Percentiles rank a stretch among this genome's conserved stretches.
Conservation (phyloP, 92 coral and sea anemone species). For the Zoanthus sansibaricus region DNA sequence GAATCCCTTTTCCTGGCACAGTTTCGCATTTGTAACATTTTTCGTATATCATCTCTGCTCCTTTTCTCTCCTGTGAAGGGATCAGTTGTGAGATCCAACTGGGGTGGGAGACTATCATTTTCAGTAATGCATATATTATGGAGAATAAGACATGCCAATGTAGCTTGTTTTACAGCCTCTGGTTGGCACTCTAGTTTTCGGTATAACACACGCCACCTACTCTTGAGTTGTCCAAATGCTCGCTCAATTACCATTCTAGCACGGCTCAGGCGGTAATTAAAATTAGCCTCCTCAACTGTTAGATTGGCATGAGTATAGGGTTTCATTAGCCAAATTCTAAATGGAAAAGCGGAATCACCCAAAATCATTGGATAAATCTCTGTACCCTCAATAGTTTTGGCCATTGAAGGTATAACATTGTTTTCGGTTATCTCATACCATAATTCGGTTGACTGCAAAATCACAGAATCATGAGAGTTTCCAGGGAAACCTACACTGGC, state of each 20-base stretch:
- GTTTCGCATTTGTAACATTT: constrained; percentile 32
- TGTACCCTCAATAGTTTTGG: not conserved
- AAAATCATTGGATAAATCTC: not conserved
- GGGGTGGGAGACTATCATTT: not conserved
- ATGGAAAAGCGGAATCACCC: too few species aligned
- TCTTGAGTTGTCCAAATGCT: too few species aligned
- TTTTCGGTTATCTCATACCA: not conserved
- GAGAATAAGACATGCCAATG: not conserved
- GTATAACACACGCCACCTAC: too few species aligned
- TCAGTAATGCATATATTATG: not conserved
- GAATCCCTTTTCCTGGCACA: constrained; percentile 32
- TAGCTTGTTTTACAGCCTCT: not conserved
- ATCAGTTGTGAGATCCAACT: not conserved
- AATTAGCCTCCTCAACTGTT: too few species aligned
- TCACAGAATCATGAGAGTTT: not conserved
- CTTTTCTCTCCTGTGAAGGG: not conserved
- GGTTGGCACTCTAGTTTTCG: too few species aligned
- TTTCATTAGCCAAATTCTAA: too few species aligned
- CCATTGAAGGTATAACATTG: not conserved
- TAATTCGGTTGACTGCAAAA: not conserved
- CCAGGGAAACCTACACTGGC: not conserved
- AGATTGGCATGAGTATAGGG: too few species aligned
- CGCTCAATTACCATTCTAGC: too few species aligned
- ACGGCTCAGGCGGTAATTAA: too few species aligned
- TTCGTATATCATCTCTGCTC: constrained; percentile 25